These are phyloP conservation scores for Eurystomus gularis DNA, from an alignment of 2,113 vertebrate species.

Conservation along the genomic window DNA sequence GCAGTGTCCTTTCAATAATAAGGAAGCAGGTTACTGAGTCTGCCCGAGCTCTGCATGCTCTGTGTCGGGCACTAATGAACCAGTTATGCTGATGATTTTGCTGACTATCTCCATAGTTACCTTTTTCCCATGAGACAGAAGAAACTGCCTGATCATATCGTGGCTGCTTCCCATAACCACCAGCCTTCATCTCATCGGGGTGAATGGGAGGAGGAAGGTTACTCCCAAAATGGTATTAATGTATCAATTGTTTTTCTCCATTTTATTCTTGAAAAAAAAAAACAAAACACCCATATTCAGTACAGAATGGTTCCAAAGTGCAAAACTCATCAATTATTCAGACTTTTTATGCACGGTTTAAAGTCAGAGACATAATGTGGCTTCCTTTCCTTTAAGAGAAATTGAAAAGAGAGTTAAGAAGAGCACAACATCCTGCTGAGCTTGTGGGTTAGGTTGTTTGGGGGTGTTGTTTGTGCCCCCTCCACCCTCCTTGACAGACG, in stretches of 20 bases:
- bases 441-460: background rate
- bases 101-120: background rate
- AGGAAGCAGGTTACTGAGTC: background rate
- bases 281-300: background rate
- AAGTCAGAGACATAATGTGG: background rate
- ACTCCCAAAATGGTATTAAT: background rate
- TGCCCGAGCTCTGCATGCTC: background rate
- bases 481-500: background rate
- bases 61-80: background rate
- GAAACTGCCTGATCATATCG: background rate
- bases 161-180: background rate
- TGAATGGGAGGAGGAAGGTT: background rate
- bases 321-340: background rate
- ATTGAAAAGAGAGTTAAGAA: background rate
- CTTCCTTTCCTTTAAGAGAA: background rate
- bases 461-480: background rate
- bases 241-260: background rate
- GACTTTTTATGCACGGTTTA: background rate
- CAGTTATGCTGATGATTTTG: background rate
- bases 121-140: background rate
- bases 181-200: background rate
- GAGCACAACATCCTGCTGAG: background rate
- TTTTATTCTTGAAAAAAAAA: background rate
- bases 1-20: background rate
- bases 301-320: background rate